Conservation (phyloP, 2,888 invertebrate genomes). For the Synergus japonicus region DNA sequence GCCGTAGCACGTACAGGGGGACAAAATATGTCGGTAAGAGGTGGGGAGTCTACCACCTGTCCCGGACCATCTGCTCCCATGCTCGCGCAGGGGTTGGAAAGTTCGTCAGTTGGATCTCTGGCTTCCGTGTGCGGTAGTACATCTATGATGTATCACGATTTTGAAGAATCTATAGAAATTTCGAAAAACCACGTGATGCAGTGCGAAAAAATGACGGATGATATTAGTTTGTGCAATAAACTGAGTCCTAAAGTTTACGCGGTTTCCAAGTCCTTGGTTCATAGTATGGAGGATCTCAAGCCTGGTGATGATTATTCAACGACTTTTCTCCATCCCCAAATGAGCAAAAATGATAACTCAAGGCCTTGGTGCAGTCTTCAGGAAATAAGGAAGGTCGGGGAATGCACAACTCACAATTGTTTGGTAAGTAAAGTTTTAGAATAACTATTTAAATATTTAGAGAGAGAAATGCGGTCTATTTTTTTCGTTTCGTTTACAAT, state of each 20-base stretch:
- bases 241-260: conserved; percentile 83
- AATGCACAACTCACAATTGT: conserved; percentile 63
- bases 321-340: conserved; percentile 42
- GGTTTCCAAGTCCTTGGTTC: conserved; percentile 56
- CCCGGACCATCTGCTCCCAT: conserved; percentile 67
- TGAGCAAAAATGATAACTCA: conserved; percentile 64
- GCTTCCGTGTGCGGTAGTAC: conserved; percentile 37
- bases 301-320: conserved; percentile 57
- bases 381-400: conserved; percentile 79
- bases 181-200: conserved; percentile 49
- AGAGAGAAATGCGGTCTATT: not conserved
- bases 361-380: conserved; percentile 83
- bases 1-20: conserved; percentile 50
- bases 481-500: no score
- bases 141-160: conserved; percentile 44
- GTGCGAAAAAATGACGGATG: conserved; percentile 27
- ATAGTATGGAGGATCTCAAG: conserved; percentile 74
- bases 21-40: conserved; percentile 55
- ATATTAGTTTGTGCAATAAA: conserved; percentile 77
- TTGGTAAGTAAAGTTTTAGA: conserved; percentile 63
- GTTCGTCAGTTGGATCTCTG: conserved; percentile 42
- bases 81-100: conserved; percentile 56
- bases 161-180: conserved; percentile 53
- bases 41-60: conserved; percentile 71
- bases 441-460: not conserved